phyloP scores from a whole-genome alignment of 2,797 vertebrate genomes.

The Malurus splendens region DNA sequence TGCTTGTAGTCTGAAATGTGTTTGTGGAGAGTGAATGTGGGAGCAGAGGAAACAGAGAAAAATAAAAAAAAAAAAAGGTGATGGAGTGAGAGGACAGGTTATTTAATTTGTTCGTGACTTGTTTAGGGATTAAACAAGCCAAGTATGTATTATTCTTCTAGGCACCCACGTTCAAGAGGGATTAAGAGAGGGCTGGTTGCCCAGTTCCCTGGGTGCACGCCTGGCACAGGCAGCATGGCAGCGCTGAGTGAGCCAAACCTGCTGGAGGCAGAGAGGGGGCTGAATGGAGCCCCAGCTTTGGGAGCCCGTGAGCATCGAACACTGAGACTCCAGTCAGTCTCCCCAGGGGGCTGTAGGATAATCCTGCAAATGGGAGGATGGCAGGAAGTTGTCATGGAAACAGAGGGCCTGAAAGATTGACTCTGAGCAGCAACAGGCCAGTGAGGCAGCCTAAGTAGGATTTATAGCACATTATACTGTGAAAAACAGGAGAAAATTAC shows the following conservation, averaged over 20 bases:
- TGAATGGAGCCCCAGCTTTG: background rate
- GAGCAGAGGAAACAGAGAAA: background rate
- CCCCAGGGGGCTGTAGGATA: slow-evolving; percentile 59
- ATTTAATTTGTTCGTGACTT: background rate
- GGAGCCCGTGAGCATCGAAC: background rate
- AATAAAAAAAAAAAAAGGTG: background rate
- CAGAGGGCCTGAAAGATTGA: slow-evolving; percentile 68
- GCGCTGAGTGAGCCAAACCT: background rate
- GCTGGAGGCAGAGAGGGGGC: background rate
- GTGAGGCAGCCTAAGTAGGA: slow-evolving; percentile 73
- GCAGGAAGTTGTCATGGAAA: slow-evolving; percentile 69
- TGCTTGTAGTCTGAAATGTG: background rate
- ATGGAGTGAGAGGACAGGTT: background rate
- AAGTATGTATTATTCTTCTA: background rate
- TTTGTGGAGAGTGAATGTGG: background rate
- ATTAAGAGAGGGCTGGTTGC: background rate
- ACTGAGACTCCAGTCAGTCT: background rate
- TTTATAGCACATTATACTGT: slow-evolving; percentile 76
- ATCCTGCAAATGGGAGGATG: slow-evolving; percentile 40
- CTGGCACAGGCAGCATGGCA: background rate
- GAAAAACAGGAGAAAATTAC: slow-evolving; percentile 78
- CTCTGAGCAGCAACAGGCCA: slow-evolving; percentile 71
- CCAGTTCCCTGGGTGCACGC: background rate
- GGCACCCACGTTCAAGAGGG: background rate
- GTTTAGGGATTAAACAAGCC: background rate